These are phyloP conservation scores for Drosophila ogumai DNA, from an alignment of 1,140 invertebrate species.

Conservation along the genomic window DNA sequence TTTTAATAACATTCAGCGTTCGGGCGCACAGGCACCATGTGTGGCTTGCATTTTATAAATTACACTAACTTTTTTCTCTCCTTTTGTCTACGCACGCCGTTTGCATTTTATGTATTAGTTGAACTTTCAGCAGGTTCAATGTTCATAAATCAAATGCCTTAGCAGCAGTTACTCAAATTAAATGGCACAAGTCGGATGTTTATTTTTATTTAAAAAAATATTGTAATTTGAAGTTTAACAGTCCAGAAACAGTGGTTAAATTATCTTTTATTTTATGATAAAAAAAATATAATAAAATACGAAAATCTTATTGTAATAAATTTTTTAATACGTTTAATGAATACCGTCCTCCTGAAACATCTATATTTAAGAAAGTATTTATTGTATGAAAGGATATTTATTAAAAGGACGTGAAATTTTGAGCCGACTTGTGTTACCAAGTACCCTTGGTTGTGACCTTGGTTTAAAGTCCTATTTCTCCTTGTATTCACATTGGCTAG, in stretches of 20 bases:
- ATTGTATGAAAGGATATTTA: not conserved
- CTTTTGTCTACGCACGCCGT: slow-evolving; percentile 42
- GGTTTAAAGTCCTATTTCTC: not conserved
- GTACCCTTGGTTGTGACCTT: not conserved
- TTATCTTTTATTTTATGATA: not conserved
- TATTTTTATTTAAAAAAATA: not conserved
- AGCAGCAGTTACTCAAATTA: slow-evolving; percentile 38
- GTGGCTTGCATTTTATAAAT: slow-evolving; percentile 74
- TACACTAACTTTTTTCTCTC: slow-evolving; percentile 50
- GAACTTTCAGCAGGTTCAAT: slow-evolving; percentile 52
- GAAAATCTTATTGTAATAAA: too few species aligned
- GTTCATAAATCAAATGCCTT: slow-evolving; percentile 46
- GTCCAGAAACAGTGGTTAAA: not conserved
- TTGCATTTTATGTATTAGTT: slow-evolving; percentile 53
- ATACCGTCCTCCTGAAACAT: not conserved
- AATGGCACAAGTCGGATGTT: slow-evolving; percentile 8
- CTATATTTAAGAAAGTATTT: not conserved
- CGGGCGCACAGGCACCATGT: slow-evolving; percentile 52
- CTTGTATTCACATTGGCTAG: not conserved
- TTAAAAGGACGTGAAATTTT: not conserved
- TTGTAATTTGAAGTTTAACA: not conserved
- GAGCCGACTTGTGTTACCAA: not conserved
- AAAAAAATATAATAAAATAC: too few species aligned
- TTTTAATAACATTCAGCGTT: slow-evolving; percentile 77
- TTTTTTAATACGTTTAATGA: not conserved